Base-by-base conservation (phyloP, 2,888 invertebrate genomes). In the Timema cristinae region DNA sequence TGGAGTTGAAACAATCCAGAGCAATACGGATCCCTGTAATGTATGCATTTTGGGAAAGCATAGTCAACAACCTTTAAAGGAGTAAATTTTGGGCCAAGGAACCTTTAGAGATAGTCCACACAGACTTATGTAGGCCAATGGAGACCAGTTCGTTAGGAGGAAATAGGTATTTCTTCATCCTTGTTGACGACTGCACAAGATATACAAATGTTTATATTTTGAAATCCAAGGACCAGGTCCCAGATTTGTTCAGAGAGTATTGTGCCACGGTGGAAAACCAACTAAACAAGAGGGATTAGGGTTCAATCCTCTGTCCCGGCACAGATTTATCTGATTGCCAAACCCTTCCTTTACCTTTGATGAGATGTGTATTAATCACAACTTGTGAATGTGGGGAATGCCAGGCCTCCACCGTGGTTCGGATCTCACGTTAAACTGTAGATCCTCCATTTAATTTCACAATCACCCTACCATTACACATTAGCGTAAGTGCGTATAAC, bases 11-110 rank as follows among this genome's bases (percentile, higher is more conserved):
- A 63, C 8, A 9, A 10, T 63, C 9, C 61, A 61, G 15, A 61
- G 7, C 16, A 61, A 6, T 11, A 61, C 16, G 9, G 61, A 8
- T 5, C 63, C 32, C 8, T 63, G 63, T 61, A 47, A 63, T 10
- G 16, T 63, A 47, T 63, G 63, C 7, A 48, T 16, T 10, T 47
- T 47, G 13, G 63, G 16, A 9, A 63, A 63, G 13, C 63, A 63
- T 47, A 0, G 47, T 63, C 63, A 16, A 32, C 47, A 10, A 10
- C 16, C 63, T 47, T 63, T 63, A 8, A 16, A 9, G 13, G 48
- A 63, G 63, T 48, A 16, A 10, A 15, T 63, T 63, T 63, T 47
- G 16, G 47, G 63, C 8, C 32, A 63, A 63, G 32, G 63, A 63
- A 15, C 63, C 63, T 13, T 6, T 16, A 13, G 63, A 63, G 48